These are phyloP conservation scores for Aporophyla nigra DNA, from an alignment of 2,888 invertebrate species.

Conservation along the genomic window DNA sequence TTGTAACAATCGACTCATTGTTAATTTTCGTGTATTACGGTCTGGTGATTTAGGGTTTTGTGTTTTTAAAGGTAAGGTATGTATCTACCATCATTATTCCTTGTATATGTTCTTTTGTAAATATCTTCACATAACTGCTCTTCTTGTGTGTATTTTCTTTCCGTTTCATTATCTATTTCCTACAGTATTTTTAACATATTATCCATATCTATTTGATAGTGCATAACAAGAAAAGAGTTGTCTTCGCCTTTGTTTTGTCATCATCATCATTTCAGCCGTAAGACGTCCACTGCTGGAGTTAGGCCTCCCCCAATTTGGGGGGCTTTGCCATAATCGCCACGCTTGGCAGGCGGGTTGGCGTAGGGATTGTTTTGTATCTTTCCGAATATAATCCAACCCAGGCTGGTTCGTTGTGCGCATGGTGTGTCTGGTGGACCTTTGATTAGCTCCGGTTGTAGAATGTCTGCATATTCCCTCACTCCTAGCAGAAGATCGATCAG, in stretches of 20 bases:
- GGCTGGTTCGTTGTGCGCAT: slow-evolving; percentile 38
- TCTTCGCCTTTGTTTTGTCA: background rate
- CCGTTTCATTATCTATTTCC: too few species aligned
- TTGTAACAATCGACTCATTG: too few species aligned
- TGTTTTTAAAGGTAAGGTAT: slow-evolving; percentile 21
- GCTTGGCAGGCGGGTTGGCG: too few species aligned
- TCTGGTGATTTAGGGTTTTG: slow-evolving; percentile 17
- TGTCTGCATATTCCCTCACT: slow-evolving; percentile 52
- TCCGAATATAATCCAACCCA: background rate
- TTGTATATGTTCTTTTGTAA: too few species aligned
- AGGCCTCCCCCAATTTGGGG: too few species aligned
- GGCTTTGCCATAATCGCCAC: too few species aligned
- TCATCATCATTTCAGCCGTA: too few species aligned
- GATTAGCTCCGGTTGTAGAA: slow-evolving; percentile 48
- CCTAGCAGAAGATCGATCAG: slow-evolving; percentile 20
- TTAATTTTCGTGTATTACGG: slow-evolving; percentile 3
- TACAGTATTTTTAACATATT: too few species aligned
- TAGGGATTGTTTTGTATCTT: background rate
- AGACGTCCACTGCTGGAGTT: too few species aligned
- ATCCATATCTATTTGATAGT: too few species aligned
- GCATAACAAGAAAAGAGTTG: too few species aligned
- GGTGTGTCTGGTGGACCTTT: slow-evolving; percentile 59
- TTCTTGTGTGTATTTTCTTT: slow-evolving; percentile 15
- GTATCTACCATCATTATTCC: background rate
- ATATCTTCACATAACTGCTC: slow-evolving; percentile 29